These are phyloP conservation scores for Electrophaes corylata DNA, from an alignment of 2,888 invertebrate species.

Conservation along the genomic window DNA sequence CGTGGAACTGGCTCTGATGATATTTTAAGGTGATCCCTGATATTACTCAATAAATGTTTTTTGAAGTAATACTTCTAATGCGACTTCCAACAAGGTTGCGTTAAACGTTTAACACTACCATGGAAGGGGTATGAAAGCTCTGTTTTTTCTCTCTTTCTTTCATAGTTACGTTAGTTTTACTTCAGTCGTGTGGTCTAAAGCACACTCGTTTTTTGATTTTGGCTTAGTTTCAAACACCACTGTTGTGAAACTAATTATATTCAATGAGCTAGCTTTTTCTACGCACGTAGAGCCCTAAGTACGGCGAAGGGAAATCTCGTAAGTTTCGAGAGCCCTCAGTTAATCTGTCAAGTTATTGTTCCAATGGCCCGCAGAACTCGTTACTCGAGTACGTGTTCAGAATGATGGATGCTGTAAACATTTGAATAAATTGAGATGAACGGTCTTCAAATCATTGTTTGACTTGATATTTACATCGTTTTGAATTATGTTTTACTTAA, in stretches of 20 bases:
- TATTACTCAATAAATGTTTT: too few species aligned
- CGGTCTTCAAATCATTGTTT: neutral
- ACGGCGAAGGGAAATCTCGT: constrained; percentile 45
- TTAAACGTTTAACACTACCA: too few species aligned
- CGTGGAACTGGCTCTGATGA: too few species aligned
- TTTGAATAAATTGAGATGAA: constrained; percentile 23
- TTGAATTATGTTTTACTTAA: neutral
- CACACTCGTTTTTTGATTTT: too few species aligned
- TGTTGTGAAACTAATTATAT: neutral
- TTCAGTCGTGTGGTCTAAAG: too few species aligned
- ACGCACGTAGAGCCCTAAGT: constrained; percentile 4
- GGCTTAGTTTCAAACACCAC: neutral
- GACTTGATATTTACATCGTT: neutral
- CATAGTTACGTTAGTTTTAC: too few species aligned
- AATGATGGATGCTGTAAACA: constrained; percentile 23
- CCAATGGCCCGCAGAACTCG: constrained; percentile 25
- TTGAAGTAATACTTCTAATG: too few species aligned
- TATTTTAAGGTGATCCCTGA: too few species aligned
- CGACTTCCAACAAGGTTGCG: too few species aligned
- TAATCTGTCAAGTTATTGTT: constrained; percentile 56
- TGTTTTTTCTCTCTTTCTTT: too few species aligned
- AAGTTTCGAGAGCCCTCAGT: constrained; percentile 47
- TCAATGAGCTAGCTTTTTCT: constrained; percentile 8
- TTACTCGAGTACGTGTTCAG: constrained; percentile 16
- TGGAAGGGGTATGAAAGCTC: too few species aligned